Percentiles rank a stretch among this genome's conserved stretches.
These are phyloP conservation scores for Peromyscus eremicus DNA, from an alignment of 2,797 vertebrate genomes.

Conservation along the genomic window DNA sequence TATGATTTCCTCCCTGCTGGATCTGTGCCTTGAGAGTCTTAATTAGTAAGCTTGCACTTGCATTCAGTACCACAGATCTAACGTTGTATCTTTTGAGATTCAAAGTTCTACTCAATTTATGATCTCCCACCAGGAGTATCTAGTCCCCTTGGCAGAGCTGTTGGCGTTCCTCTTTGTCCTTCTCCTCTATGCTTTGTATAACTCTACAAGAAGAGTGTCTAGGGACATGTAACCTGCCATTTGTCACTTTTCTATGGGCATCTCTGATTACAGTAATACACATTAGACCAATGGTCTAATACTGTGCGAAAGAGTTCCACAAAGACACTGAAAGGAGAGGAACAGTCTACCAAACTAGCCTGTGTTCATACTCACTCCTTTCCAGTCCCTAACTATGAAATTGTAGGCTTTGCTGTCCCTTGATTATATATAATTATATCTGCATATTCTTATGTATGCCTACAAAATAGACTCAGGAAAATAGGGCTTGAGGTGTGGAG, in stretches of 20 bases:
- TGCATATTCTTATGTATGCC: neutral
- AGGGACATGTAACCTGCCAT: neutral
- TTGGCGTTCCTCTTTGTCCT: neutral
- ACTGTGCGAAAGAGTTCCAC: neutral
- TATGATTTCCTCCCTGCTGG: neutral
- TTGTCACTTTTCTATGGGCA: neutral
- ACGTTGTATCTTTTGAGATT: neutral
- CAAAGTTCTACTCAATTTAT: neutral
- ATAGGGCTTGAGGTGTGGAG: no score
- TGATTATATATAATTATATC: neutral
- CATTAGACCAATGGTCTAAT: neutral
- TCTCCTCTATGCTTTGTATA: neutral
- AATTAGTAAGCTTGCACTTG: neutral
- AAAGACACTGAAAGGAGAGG: neutral
- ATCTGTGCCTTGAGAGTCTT: neutral
- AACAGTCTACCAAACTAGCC: neutral
- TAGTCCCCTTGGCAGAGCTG: neutral
- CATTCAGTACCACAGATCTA: neutral
- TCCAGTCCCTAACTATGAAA: neutral
- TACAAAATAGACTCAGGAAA: neutral
- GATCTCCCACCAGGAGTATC: neutral
- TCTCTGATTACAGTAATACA: neutral
- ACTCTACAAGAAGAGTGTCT: neutral
- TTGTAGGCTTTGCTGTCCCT: neutral
- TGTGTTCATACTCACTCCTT: neutral